Percentiles rank a stretch among this genome's conserved stretches.
These are phyloP conservation scores for Gallinago jamesoni DNA, from an alignment of 2,113 vertebrate genomes.

Conservation along the genomic window DNA sequence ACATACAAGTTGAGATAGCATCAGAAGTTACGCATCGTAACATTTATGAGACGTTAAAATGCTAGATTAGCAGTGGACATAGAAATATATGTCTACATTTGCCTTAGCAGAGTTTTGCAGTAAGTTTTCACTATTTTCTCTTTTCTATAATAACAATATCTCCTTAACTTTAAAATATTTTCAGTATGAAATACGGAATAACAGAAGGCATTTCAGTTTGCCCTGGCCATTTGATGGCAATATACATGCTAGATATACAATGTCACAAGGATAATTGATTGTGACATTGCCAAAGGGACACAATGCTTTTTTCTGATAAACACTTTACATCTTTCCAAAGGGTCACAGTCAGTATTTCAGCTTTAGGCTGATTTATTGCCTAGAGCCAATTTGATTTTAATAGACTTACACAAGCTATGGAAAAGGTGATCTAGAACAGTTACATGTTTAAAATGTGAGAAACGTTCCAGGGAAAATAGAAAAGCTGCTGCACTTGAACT, in stretches of 20 bases:
- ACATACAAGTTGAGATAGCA: not conserved
- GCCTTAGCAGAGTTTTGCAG: not conserved
- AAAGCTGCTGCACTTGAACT: slow-evolving; percentile 14
- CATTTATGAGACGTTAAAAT: not conserved
- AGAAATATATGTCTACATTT: not conserved
- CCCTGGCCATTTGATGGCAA: not conserved
- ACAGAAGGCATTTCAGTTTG: not conserved
- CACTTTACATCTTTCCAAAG: slow-evolving; percentile 5
- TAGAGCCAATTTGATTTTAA: slow-evolving; percentile 31
- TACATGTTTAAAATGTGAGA: slow-evolving; percentile 10
- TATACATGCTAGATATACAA: not conserved
- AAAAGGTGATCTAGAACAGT: slow-evolving; percentile 17
- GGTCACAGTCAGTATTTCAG: not conserved
- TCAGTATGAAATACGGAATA: not conserved
- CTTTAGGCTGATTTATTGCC: slow-evolving; percentile 18
- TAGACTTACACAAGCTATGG: not conserved
- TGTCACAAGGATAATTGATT: slow-evolving; percentile 7
- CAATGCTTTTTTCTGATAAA: not conserved
- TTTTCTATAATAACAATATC: not conserved
- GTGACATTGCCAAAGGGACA: slow-evolving; percentile 2
- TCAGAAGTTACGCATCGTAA: not conserved
- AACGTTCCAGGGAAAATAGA: slow-evolving; percentile 4
- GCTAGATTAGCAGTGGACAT: not conserved
- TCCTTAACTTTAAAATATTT: not conserved
- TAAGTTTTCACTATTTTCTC: not conserved